A percentile compares a stretch with the other conserved stretches of the same genome.
These are phyloP conservation scores for Latrodectus hesperus DNA, from an alignment of 2,888 invertebrate species.

Conservation along the genomic window DNA sequence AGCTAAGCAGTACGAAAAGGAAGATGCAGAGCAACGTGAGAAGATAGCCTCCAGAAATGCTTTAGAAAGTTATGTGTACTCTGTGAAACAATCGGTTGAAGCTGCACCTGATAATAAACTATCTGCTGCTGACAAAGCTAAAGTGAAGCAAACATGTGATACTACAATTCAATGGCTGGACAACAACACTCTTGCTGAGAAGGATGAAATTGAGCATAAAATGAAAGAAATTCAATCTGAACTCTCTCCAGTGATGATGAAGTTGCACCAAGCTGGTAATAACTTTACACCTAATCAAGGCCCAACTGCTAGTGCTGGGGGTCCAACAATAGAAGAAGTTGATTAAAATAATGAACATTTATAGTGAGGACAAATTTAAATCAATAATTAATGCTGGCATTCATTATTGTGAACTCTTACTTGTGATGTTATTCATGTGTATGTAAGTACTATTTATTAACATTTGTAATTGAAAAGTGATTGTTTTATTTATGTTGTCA, in stretches of 20 bases:
- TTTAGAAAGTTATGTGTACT: slow-evolving; percentile 83
- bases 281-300: slow-evolving; percentile 1
- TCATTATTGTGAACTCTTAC: neutral
- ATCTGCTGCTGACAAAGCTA: slow-evolving; percentile 81
- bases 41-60: slow-evolving; percentile 83
- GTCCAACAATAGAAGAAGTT: slow-evolving; percentile 39
- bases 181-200: slow-evolving; percentile 84
- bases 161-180: slow-evolving; percentile 87
- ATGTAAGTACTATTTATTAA: slow-evolving; percentile 1
- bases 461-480: neutral
- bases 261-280: slow-evolving; percentile 71
- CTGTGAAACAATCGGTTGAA: slow-evolving; percentile 81
- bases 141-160: slow-evolving; percentile 77
- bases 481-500: neutral
- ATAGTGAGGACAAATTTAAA: neutral
- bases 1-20: slow-evolving; percentile 85
- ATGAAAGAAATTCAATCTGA: slow-evolving; percentile 84
- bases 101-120: slow-evolving; percentile 76
- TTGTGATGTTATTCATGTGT: neutral
- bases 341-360: slow-evolving; percentile 6
- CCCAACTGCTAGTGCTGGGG: slow-evolving; percentile 1
- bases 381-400: neutral
- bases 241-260: slow-evolving; percentile 86
- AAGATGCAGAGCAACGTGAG: slow-evolving; percentile 83
- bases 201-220: slow-evolving; percentile 85